Percentiles rank a stretch among this genome's conserved stretches.
Conservation (phyloP, 2,888 invertebrate genomes). For the Litoditis marina region DNA sequence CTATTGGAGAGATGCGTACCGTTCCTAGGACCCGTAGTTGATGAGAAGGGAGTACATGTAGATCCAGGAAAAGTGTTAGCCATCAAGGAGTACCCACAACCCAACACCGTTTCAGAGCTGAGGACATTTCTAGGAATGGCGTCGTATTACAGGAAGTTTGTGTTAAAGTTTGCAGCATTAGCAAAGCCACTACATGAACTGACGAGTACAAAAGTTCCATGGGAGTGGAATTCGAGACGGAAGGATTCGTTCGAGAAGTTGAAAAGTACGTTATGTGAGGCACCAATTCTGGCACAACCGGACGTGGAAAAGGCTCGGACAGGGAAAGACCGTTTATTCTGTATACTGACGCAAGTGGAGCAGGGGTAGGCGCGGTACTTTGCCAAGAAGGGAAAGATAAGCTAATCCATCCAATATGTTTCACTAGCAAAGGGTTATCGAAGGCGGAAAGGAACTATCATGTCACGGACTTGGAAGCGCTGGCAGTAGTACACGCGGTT, state of each 20-base stretch:
- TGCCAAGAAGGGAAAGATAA: too few species aligned
- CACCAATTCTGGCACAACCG: conserved; percentile 6
- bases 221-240: not conserved
- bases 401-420: not conserved
- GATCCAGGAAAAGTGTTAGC: not conserved
- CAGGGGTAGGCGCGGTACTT: too few species aligned
- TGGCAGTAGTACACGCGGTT: conserved; percentile 22
- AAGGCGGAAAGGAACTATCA: conserved; percentile 25
- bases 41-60: not conserved
- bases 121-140: conserved; percentile 5
- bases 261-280: not conserved
- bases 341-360: too few species aligned
- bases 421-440: conserved; percentile 22
- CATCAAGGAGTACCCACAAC: conserved; percentile 3
- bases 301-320: too few species aligned
- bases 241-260: not conserved
- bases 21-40: conserved; percentile 2
- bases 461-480: conserved; percentile 30
- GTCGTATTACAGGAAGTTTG: conserved; percentile 5
- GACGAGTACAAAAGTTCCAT: not conserved
- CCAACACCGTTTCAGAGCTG: not conserved
- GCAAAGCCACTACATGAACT: conserved; percentile 9
- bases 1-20: not conserved
- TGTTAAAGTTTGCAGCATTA: not conserved
- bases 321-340: too few species aligned